Evolutionary conservation across 2,888 invertebrate genomes (phyloP).

Genomic region (Hypomecis punctinalis): DNA sequence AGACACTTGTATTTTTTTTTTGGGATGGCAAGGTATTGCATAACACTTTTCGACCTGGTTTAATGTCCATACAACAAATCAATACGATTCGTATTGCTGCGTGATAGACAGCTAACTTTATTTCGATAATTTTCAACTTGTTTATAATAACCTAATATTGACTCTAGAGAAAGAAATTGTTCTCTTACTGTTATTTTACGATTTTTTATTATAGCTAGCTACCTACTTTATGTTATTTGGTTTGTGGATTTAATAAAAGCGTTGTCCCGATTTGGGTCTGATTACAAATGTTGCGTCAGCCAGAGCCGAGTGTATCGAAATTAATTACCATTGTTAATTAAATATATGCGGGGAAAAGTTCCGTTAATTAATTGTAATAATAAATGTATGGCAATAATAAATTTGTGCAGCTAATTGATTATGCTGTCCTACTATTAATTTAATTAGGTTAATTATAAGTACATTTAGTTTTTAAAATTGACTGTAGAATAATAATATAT

Average conservation of each 20-base stretch:
- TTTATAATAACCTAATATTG: too few relatives aligned
- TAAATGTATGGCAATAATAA: conserved; percentile 8
- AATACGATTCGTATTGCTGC: too few relatives aligned
- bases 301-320: conserved; percentile 41
- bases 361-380: conserved; percentile 18
- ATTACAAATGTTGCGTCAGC: conserved; percentile 52
- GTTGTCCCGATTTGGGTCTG: conserved; percentile 43
- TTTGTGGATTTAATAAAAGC: conserved; percentile 33
- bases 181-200: not conserved
- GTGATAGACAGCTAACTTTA: too few relatives aligned
- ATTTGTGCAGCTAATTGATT: conserved; percentile 12
- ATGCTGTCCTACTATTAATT: conserved; percentile 1
- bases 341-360: conserved; percentile 21
- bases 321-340: conserved; percentile 30
- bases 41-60: too few relatives aligned
- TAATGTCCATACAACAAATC: too few relatives aligned
- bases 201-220: not conserved
- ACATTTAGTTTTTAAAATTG: too few relatives aligned
- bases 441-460: not conserved
- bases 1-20: too few relatives aligned
- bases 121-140: too few relatives aligned
- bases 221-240: not conserved
- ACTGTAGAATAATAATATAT: too few relatives aligned
- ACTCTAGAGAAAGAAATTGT: too few relatives aligned
- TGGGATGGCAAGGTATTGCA: too few relatives aligned